Base-by-base conservation (phyloP, 2,797 vertebrate genomes). In the Sylvilagus floridanus region DNA sequence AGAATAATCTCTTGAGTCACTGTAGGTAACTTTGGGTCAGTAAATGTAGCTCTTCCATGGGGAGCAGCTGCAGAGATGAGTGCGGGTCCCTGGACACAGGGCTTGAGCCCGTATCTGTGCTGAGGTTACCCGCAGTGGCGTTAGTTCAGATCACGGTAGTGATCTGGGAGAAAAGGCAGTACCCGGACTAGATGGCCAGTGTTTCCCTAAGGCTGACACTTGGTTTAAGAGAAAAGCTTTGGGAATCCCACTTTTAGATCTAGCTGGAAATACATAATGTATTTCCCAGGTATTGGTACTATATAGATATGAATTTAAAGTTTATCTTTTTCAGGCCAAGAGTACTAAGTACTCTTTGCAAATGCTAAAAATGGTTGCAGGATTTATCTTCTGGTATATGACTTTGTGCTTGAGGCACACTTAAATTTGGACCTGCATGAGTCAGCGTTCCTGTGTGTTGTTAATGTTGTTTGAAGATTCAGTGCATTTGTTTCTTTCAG, bases 341-440 rank as follows among this genome's bases (percentile, higher is more conserved):
- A 84, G 89, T 96, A 96, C 65, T 95, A 92, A 94, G 79, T 82
- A 84, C 57, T 93, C 62, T 71, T 88, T 57, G 73, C 5, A 12
- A 91, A 72, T 83, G 79, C 35, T 84, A 65, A 82, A 90, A 90
- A 69, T 73, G 65, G 60, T 79, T 54, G 42, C 76, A 89, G 35
- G 28, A n/a, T 93, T 96, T 94, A 93, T 90, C 52, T 96, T 84
- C 19, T 93, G 37, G 72, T 68, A 32, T 95, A 63, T 92, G 83
- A 88, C 69, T 75, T 76, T 89, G 22, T 95, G n/a, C 77, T 78
- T 85, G 71, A 84, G 37, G 35, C 50, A 93, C 75, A 83, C 96
- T 94, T 95, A 89, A 88, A 83, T 93, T 88, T 90, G 81, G 76
- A 82, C 62, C 35, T 54, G 57, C 6, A 30, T 91, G 57, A 94